Base-by-base conservation (phyloP, 2,797 vertebrate genomes). In the Neoniphon sammara region DNA sequence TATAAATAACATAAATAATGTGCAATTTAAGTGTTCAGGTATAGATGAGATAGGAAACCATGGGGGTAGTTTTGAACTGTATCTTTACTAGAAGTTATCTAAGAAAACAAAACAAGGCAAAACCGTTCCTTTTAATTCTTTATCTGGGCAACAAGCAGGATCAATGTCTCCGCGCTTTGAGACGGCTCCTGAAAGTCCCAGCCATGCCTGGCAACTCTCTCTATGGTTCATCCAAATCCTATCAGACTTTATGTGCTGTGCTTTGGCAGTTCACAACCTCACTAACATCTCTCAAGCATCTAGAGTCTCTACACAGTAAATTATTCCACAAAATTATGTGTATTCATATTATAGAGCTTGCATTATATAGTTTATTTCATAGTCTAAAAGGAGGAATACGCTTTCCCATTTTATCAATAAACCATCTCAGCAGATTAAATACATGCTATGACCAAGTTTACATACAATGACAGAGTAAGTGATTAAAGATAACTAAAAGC, bases 101-200 rank as follows among this genome's bases (percentile, higher is more conserved):
- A 17, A 54, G 20, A 36, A 36, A 76, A 46, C 50, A 70, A 58
- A 79, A 81, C 54, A 73, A 77, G 25, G 56, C 5, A 52, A 66
- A 66, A 23, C 10, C 39, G 12, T 39, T 44, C 42, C 53, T 63
- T 83, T 85, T 87, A 75, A 63, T 77, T 84, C 78, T 75, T 88
- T 91, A 91, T 91, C 89, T 85, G 70, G 17, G 58, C 54, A 71
- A 76, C 54, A 14, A 49, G 47, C 20, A 71, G 52, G 84, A 87
- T 91, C 86, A 86, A 66, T 88, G 80, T 86, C 87, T 90, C 75
- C 61, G 25, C 64, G 59, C 27, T 30, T 67, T 75, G 70, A 87
- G 87, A 78, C 77, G 88, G 85, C 89, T 87, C 88, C 84, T 72
- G 25, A 69, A 62, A 63, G 89, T 90, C 88, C 82, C 69, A 69